phyloP scores from a whole-genome alignment of 1,140 invertebrate species.

The Chlorops oryzae region DNA sequence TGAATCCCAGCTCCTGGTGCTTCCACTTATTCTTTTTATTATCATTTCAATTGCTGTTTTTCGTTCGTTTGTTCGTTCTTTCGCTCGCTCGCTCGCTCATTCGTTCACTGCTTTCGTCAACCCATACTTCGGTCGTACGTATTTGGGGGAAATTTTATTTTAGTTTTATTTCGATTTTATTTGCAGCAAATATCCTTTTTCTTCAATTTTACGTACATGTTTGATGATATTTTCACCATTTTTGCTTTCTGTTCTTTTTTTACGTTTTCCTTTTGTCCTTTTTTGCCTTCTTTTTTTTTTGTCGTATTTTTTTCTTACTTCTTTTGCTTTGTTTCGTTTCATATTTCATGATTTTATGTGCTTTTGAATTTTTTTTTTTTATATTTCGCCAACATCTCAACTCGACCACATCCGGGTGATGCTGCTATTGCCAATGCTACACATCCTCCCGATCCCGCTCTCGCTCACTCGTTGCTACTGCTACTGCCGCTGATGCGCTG shows the following conservation, averaged over 20 bases:
- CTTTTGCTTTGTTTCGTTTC: conserved; percentile 11
- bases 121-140: no score
- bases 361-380: conserved; percentile 5
- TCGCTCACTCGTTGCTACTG: background rate
- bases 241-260: conserved; percentile 40
- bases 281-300: conserved; percentile 40
- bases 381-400: background rate
- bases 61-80: no score
- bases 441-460: background rate
- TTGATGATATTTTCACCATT: background rate
- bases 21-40: no score
- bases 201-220: background rate
- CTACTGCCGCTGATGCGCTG: background rate
- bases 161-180: no score
- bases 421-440: background rate
- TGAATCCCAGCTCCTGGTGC: no score
- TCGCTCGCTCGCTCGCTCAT: no score
- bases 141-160: no score
- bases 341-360: conserved; percentile 15
- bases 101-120: no score
- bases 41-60: no score
- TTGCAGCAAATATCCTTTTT: no score
- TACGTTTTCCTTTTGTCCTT: conserved; percentile 46
- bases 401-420: background rate
- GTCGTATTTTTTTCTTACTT: conserved; percentile 24